Evolutionary conservation across 37 sponge, comb jelly and placozoan genomes (phyloP).

Genomic region (Beroe forskalii): DNA sequence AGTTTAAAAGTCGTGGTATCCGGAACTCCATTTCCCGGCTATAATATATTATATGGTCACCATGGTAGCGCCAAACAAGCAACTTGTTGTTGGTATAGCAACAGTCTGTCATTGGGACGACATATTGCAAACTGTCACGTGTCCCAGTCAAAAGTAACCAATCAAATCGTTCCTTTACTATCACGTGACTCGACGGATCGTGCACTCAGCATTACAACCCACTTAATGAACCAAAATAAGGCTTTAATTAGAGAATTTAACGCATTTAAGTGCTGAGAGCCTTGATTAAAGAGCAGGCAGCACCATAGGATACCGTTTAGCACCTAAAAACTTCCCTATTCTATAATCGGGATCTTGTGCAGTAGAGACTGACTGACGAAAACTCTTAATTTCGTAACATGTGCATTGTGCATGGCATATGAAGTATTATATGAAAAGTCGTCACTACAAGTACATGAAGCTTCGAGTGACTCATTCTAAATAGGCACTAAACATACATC

Average conservation of each 20-base stretch:
- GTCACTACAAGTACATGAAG: too few relatives aligned
- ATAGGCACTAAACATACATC: too few relatives aligned
- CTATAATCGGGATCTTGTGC: too few relatives aligned
- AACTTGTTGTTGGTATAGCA: background rate
- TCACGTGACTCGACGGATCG: background rate
- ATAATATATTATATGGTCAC: too few relatives aligned
- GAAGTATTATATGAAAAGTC: too few relatives aligned
- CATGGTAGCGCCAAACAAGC: constrained; percentile 23
- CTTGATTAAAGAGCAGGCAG: constrained; percentile 27
- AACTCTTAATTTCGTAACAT: too few relatives aligned
- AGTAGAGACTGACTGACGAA: too few relatives aligned
- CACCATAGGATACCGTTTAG: background rate
- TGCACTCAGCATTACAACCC: background rate
- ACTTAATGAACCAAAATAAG: background rate
- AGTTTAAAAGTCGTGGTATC: too few relatives aligned
- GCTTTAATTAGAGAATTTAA: background rate
- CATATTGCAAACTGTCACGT: constrained; percentile 7
- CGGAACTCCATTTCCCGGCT: too few relatives aligned
- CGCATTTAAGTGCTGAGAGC: background rate
- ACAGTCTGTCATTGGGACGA: constrained; percentile 12
- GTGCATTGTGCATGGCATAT: too few relatives aligned
- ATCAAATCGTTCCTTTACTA: background rate
- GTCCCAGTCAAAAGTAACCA: background rate
- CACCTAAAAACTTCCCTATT: constrained; percentile 28
- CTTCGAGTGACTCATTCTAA: too few relatives aligned